A percentile compares a stretch with the other conserved stretches of the same genome.
These are phyloP conservation scores for Rynchops niger DNA, from an alignment of 2,113 vertebrate species.

Conservation along the genomic window DNA sequence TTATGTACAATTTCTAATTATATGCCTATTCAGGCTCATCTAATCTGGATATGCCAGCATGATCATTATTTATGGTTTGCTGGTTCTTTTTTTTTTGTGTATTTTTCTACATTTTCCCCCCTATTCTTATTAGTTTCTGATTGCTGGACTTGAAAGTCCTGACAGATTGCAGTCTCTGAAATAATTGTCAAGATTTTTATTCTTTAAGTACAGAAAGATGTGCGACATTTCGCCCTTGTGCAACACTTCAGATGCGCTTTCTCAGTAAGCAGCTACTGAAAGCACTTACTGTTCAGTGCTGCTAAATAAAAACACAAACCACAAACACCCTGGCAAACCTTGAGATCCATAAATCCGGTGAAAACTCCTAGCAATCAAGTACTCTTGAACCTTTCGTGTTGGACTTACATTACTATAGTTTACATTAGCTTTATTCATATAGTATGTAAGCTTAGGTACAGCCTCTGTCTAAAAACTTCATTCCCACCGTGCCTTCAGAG, in stretches of 20 bases:
- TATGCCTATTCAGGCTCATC: neutral
- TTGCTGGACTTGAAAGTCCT: neutral
- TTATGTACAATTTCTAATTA: neutral
- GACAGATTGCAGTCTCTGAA: neutral
- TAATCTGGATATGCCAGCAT: neutral
- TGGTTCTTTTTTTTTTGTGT: neutral
- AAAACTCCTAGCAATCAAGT: neutral
- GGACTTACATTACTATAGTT: neutral
- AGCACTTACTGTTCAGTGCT: neutral
- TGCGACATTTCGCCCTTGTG: neutral
- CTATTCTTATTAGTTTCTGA: neutral
- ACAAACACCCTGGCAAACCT: neutral
- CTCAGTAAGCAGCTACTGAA: neutral
- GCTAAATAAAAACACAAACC: conserved; percentile 6
- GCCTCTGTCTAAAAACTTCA: neutral
- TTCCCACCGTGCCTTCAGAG: neutral
- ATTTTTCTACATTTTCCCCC: neutral
- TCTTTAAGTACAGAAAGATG: neutral
- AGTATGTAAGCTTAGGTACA: neutral
- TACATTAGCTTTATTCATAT: neutral
- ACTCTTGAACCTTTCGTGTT: neutral
- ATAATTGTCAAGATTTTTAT: neutral
- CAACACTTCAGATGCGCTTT: neutral
- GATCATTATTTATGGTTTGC: neutral
- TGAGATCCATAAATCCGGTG: neutral